Evolutionary conservation across 30 jellyfish, hydroid and myxozoan species (phyloP).

Genomic region (Pelagia noctiluca): DNA sequence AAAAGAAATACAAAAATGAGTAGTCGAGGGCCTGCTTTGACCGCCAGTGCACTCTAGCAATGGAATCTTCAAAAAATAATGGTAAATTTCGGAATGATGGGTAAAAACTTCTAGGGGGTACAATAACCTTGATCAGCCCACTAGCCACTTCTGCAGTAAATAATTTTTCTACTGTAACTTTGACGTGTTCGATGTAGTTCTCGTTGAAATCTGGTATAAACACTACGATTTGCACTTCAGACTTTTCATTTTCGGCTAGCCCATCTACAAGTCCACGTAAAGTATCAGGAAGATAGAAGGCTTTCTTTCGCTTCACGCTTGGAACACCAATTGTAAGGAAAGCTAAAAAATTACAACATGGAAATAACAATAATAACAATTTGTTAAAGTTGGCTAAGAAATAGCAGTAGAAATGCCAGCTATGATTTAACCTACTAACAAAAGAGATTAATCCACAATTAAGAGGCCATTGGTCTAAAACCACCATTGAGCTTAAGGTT

Average conservation of each 20-base stretch:
- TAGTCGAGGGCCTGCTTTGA: constrained; percentile 95
- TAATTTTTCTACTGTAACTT: constrained; percentile 14
- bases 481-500: no score
- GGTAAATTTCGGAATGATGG: constrained; percentile 79
- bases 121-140: constrained; percentile 75
- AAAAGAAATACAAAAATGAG: constrained; percentile 77
- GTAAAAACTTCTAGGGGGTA: constrained; percentile 63
- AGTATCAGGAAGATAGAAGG: constrained; percentile 78
- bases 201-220: constrained; percentile 79
- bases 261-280: constrained; percentile 64
- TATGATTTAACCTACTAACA: no score
- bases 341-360: constrained; percentile 58
- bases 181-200: constrained; percentile 50
- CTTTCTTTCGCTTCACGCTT: constrained; percentile 79
- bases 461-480: no score
- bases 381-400: no score
- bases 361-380: no score
- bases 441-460: no score
- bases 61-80: constrained; percentile 81
- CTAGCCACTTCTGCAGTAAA: constrained; percentile 66
- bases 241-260: constrained; percentile 28
- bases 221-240: constrained; percentile 75
- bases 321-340: constrained; percentile 87
- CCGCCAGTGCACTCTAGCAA: constrained; percentile 86
- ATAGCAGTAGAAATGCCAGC: no score